Percentiles rank a stretch among this genome's conserved stretches.
phyloP scores from a whole-genome alignment of 2,797 vertebrate species.

The Peromyscus melanophrys region DNA sequence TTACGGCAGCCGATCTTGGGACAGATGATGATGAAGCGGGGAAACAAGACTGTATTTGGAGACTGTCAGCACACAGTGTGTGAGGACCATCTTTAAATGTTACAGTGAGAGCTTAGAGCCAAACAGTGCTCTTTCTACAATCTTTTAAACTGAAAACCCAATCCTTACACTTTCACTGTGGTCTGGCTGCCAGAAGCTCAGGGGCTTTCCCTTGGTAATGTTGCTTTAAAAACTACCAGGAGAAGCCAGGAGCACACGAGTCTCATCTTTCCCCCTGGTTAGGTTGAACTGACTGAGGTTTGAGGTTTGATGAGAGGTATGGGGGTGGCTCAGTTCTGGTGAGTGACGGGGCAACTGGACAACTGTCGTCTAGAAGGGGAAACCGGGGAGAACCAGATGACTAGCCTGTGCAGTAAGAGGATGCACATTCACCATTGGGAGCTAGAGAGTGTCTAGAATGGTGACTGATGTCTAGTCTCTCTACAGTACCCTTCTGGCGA shows the following conservation, averaged over 20 bases:
- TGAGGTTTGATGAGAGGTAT: neutral
- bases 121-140: neutral
- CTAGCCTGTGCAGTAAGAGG: neutral
- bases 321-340: neutral
- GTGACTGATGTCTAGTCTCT: neutral
- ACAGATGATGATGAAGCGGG: neutral
- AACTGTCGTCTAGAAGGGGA: neutral
- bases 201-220: conserved; percentile 39
- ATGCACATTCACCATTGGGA: neutral
- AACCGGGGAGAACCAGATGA: neutral
- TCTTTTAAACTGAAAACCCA: conserved; percentile 45
- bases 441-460: conserved; percentile 4
- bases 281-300: neutral
- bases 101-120: neutral
- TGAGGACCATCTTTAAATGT: neutral
- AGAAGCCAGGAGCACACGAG: neutral
- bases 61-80: neutral
- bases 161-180: conserved; percentile 17
- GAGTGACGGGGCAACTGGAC: neutral
- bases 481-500: neutral
- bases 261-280: neutral
- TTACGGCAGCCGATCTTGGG: neutral
- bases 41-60: neutral
- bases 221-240: conserved; percentile 40
- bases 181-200: neutral